Evolutionary conservation across 1,140 invertebrate genomes (phyloP), one percentile per base, ranked within the genome.

Genomic region (Drosophila aff.): DNA sequence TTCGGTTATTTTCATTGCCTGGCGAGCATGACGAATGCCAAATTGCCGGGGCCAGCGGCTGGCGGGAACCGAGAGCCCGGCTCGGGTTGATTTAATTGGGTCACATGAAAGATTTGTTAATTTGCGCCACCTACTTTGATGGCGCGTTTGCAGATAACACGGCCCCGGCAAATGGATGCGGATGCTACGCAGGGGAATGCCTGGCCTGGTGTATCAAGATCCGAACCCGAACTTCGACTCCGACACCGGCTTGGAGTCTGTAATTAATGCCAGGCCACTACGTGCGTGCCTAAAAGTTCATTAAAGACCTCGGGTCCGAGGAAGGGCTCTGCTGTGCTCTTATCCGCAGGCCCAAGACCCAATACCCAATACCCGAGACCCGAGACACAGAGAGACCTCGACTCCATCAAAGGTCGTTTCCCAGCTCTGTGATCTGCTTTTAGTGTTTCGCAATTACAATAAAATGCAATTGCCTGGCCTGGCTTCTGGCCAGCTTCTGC

Each of bases 51-150:
- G 76, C 72, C 73, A 78, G 46, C 50, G 57, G 61, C 52, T 81
- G 28, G 23, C 40, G 44, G 38, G 79, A 23, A 55, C 67, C 50
- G 38, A 18, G 18, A 50, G 60, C 28, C 28, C 50, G 59, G 61
- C 53, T 76, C 76, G 71, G 55, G 85, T 79, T 79, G 78, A 90
- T 85, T 89, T 90, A 89, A 89, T 89, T 89, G 71, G 85, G 85
- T 89, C 85, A 89, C 85, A 90, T 90, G 85, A 65, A 90, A 89
- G 81, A 89, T 89, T 89, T 89, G 85, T 89, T 89, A 89, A 89
- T 90, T 89, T 90, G 58, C 79, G 81, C 85, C 85, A 89, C 81
- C 85, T 89, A 89, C 85, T 90, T 89, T 76, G 85, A 90, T 90
- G 85, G 74, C 60, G 64, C 69, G 79, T 81, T 89, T 90, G 62